Conservation (phyloP, 2,888 invertebrate species). For the Nemotelus nigrinus region DNA sequence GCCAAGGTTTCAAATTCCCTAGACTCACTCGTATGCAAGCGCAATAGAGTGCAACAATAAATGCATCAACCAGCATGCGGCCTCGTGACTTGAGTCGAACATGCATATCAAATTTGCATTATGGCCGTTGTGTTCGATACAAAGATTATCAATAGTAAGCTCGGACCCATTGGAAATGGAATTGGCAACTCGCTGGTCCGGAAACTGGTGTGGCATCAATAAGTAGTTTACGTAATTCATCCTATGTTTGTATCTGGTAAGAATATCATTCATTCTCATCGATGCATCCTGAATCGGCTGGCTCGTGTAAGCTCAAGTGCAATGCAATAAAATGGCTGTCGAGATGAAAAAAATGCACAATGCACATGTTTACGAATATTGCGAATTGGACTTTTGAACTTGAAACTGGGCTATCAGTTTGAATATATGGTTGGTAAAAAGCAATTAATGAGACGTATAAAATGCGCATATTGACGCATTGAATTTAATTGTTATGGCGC, state of each 20-base stretch:
- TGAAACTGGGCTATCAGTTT: too few species aligned
- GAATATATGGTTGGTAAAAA: too few species aligned
- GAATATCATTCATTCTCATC: constrained; percentile 1
- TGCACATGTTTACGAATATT: not conserved
- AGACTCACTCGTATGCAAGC: not conserved
- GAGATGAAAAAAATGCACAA: not conserved
- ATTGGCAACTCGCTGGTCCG: not conserved
- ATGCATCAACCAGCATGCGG: not conserved
- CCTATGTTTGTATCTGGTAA: not conserved
- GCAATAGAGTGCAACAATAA: too few species aligned
- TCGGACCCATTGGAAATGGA: not conserved
- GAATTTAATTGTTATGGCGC: too few species aligned
- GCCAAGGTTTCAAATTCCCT: constrained; percentile 8
- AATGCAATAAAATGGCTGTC: not conserved
- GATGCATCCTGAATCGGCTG: too few species aligned
- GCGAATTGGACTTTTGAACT: too few species aligned
- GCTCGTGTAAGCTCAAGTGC: too few species aligned
- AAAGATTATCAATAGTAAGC: not conserved
- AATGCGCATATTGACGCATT: too few species aligned
- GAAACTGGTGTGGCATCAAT: not conserved
- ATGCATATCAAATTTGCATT: constrained; percentile 1
- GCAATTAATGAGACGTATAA: too few species aligned
- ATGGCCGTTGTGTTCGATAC: too few species aligned
- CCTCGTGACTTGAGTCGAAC: constrained; percentile 2
- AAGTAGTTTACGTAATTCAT: constrained; percentile 1